These are phyloP conservation scores for Dryas iulia DNA, from an alignment of 1,140 invertebrate genomes.

Conservation along the genomic window DNA sequence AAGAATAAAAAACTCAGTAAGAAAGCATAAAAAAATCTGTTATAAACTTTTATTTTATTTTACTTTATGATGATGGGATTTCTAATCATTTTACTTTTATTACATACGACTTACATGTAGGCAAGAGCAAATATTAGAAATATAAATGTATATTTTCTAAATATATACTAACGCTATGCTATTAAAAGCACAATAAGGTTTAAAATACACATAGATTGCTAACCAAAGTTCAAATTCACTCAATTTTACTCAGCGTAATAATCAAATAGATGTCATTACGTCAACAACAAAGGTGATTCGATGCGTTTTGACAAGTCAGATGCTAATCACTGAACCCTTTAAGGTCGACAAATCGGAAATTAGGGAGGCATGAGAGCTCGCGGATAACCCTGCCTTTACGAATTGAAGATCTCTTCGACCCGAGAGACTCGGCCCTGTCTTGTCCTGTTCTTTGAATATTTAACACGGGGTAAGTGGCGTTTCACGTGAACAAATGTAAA, in stretches of 20 bases:
- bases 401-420: slow-evolving; percentile 54
- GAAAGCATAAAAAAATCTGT: no score
- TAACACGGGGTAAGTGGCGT: slow-evolving; percentile 18
- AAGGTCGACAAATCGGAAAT: slow-evolving; percentile 76
- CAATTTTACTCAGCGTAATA: slow-evolving; percentile 35
- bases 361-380: slow-evolving; percentile 72
- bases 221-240: slow-evolving; percentile 12
- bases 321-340: slow-evolving; percentile 77
- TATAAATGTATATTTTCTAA: no score
- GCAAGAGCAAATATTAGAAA: no score
- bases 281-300: slow-evolving; percentile 60
- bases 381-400: slow-evolving; percentile 59
- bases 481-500: slow-evolving; percentile 13
- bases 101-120: no score
- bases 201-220: slow-evolving; percentile 7
- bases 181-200: no score
- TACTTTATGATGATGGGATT: no score
- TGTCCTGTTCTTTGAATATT: slow-evolving; percentile 27
- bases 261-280: slow-evolving; percentile 51
- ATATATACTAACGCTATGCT: no score
- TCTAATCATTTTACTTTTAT: no score
- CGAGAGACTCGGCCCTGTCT: slow-evolving; percentile 39
- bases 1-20: no score
- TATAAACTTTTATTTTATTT: no score
- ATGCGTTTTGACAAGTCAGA: slow-evolving; percentile 73